phyloP scores from a whole-genome alignment of 2,113 vertebrate genomes.

The Tupaia chinensis region DNA sequence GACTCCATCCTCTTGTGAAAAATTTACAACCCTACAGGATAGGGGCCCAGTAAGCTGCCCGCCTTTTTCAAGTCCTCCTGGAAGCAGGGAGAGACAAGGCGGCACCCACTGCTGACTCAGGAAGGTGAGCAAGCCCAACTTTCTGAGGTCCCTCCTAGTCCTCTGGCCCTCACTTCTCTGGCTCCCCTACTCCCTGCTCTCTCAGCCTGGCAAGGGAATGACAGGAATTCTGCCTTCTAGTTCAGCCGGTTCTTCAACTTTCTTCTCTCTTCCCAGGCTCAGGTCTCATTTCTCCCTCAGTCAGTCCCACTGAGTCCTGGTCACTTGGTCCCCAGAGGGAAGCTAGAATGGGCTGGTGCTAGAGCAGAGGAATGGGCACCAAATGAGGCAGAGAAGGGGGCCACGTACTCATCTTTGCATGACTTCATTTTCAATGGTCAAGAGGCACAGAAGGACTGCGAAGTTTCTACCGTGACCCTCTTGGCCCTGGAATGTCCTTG shows the following conservation, averaged over 20 bases:
- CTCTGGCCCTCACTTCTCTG: background rate
- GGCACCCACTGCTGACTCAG: background rate
- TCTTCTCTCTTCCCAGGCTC: background rate
- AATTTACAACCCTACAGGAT: background rate
- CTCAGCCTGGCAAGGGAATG: background rate
- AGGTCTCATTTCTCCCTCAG: background rate
- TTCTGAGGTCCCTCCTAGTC: background rate
- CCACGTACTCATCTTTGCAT: background rate
- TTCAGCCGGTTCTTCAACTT: background rate
- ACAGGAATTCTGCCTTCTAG: background rate
- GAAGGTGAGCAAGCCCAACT: background rate
- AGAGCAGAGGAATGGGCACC: background rate
- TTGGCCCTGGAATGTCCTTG: fast-evolving
- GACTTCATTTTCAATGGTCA: background rate
- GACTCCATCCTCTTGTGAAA: background rate
- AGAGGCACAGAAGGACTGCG: background rate
- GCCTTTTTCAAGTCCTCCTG: background rate
- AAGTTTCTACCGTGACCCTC: background rate
- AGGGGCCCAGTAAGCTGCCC: background rate
- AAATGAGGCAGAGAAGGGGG: background rate
- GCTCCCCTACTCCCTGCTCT: background rate
- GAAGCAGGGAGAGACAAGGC: background rate
- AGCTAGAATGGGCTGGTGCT: background rate
- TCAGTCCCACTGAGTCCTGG: too few species aligned
- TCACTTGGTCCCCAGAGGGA: too few species aligned